Conservation (phyloP, 1,140 invertebrate species). For the Drosophila pallidifrons region DNA sequence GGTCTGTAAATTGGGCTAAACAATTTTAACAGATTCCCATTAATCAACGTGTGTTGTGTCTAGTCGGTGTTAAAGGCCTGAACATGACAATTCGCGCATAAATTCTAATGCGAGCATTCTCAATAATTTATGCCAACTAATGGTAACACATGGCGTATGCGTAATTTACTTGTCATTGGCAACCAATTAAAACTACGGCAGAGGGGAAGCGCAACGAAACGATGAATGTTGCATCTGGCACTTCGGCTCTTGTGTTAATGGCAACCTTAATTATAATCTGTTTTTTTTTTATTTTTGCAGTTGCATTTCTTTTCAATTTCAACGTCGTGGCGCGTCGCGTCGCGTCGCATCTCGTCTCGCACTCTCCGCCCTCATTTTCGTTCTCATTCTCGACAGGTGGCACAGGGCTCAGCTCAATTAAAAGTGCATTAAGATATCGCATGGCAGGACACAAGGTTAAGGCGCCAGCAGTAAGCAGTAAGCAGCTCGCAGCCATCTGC, state of each 20-base stretch:
- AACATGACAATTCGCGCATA: slow-evolving; percentile 73
- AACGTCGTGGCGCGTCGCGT: no score
- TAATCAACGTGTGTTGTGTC: slow-evolving; percentile 57
- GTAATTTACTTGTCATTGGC: slow-evolving; percentile 47
- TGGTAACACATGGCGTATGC: slow-evolving; percentile 73
- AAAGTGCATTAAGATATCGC: slow-evolving; percentile 76
- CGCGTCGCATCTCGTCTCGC: background rate
- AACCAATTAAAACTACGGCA: slow-evolving; percentile 28
- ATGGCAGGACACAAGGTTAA: slow-evolving; percentile 63
- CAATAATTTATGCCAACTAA: slow-evolving; percentile 78
- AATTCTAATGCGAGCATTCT: slow-evolving; percentile 61
- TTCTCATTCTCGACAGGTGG: slow-evolving; percentile 33
- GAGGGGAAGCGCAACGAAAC: background rate
- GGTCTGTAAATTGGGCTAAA: slow-evolving; percentile 7
- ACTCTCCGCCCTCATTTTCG: background rate
- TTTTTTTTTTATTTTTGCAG: slow-evolving; percentile 51
- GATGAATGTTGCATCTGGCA: slow-evolving; percentile 56
- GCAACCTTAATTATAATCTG: slow-evolving; percentile 71
- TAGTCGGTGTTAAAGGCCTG: slow-evolving; percentile 51
- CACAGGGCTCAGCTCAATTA: slow-evolving; percentile 67
- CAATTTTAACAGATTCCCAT: slow-evolving; percentile 56
- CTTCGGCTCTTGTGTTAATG: slow-evolving; percentile 35
- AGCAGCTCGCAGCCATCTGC: slow-evolving; percentile 17
- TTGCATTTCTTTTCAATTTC: slow-evolving; percentile 64
- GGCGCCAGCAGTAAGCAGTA: slow-evolving; percentile 40